Evolutionary conservation across 2,797 vertebrate species (phyloP).

Genomic region (Schizopygopsis malacanthus): DNA sequence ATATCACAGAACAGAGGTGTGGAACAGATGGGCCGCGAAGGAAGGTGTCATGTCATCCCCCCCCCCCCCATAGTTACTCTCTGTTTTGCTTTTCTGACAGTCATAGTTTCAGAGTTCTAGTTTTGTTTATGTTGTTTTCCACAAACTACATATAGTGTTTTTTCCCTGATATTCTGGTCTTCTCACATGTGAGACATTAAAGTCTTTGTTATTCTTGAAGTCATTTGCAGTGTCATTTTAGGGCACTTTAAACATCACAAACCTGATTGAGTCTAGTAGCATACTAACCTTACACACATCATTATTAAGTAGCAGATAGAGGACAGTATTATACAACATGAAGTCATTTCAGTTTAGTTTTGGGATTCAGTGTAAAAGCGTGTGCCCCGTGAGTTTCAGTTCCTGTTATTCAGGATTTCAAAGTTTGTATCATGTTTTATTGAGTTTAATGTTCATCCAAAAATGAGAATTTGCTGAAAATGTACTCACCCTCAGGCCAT

Average conservation of each 20-base stretch:
- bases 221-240: slow-evolving; percentile 42
- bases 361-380: not conserved
- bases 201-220: slow-evolving; percentile 26
- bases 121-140: slow-evolving; percentile 37
- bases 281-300: not conserved
- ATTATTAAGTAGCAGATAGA: slow-evolving; percentile 15
- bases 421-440: not conserved
- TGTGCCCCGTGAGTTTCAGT: not conserved
- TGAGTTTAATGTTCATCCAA: not conserved
- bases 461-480: not conserved
- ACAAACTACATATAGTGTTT: slow-evolving; percentile 10
- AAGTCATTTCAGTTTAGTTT: slow-evolving; percentile 32
- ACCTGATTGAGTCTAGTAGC: not conserved
- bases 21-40: not conserved
- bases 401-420: not conserved
- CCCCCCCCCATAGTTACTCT: not conserved
- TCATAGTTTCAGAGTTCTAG: slow-evolving; percentile 36
- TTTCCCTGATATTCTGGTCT: not conserved
- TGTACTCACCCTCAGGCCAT: not conserved
- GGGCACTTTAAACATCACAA: slow-evolving; percentile 54
- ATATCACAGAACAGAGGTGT: slow-evolving; percentile 6
- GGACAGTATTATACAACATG: slow-evolving; percentile 32
- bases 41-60: not conserved
- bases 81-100: slow-evolving; percentile 33
- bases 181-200: slow-evolving; percentile 12